A percentile compares a stretch with the other conserved stretches of the same genome.
These are phyloP conservation scores for Pogonomyrmex barbatus DNA, from an alignment of 1,140 invertebrate species.

Conservation along the genomic window DNA sequence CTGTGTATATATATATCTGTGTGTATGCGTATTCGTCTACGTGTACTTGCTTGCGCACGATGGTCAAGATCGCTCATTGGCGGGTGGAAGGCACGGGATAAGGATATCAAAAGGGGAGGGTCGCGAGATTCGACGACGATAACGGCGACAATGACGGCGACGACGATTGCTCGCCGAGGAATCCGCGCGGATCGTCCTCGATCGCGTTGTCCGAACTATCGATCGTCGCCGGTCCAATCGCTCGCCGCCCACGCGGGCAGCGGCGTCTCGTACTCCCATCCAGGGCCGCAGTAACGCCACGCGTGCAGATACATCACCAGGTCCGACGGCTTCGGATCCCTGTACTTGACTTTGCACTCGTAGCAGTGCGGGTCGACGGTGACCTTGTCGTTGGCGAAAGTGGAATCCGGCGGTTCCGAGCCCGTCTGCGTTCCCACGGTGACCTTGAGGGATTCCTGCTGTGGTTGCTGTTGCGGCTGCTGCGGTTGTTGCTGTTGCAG, in stretches of 20 bases:
- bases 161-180: slow-evolving; percentile 41
- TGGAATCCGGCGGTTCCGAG: slow-evolving; percentile 89
- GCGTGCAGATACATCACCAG: slow-evolving; percentile 98
- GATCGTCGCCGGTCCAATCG: slow-evolving; percentile 89
- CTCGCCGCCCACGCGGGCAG: slow-evolving; percentile 94
- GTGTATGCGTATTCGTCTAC: not conserved
- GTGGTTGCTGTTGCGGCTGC: slow-evolving; percentile 77
- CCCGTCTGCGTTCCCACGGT: slow-evolving; percentile 94
- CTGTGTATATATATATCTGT: not conserved
- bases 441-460: slow-evolving; percentile 86
- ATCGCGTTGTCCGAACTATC: slow-evolving; percentile 79
- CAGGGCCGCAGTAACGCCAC: slow-evolving; percentile 96
- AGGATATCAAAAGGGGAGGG: slow-evolving; percentile 82
- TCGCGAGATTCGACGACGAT: slow-evolving; percentile 56
- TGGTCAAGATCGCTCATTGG: slow-evolving; percentile 76
- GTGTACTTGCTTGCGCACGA: slow-evolving; percentile 57
- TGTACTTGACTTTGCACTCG: slow-evolving; percentile 96
- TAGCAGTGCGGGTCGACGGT: slow-evolving; percentile 95
- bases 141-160: slow-evolving; percentile 31
- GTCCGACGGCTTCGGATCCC: slow-evolving; percentile 95
- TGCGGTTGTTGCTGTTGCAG: slow-evolving; percentile 55
- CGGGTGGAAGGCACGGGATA: slow-evolving; percentile 85
- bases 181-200: slow-evolving; percentile 36
- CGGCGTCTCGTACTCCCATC: slow-evolving; percentile 95
- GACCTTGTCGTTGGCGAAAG: slow-evolving; percentile 91